Percentiles rank a stretch among this genome's conserved stretches.
phyloP scores from a whole-genome alignment of 2,888 invertebrate genomes.

The Geotrupes spiniger region DNA sequence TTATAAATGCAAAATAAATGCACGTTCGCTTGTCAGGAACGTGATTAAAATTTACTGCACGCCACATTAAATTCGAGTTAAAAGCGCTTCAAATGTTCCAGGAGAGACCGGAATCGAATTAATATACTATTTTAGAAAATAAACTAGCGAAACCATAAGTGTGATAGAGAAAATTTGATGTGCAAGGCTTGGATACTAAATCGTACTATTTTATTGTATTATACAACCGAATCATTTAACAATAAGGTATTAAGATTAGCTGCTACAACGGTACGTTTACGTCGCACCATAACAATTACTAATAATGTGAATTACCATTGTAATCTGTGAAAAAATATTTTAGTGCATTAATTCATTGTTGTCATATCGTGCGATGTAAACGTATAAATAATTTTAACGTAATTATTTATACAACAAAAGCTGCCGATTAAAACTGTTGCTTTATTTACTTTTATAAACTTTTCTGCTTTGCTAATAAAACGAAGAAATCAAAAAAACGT shows the following conservation, averaged over 20 bases:
- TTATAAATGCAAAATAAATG: too few species aligned
- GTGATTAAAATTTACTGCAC: too few species aligned
- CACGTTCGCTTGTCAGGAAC: too few species aligned
- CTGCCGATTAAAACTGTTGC: constrained; percentile 16
- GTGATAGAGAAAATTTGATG: constrained; percentile 29
- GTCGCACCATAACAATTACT: background rate
- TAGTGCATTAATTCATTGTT: constrained; percentile 10
- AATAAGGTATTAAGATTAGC: too few species aligned
- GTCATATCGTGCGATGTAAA: background rate
- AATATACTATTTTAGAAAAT: constrained; percentile 18
- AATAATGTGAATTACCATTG: background rate
- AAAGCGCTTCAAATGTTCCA: too few species aligned
- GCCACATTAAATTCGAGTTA: too few species aligned
- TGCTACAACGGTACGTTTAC: too few species aligned
- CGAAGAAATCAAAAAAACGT: constrained; percentile 7
- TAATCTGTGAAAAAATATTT: constrained; percentile 4
- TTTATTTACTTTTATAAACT: constrained; percentile 10
- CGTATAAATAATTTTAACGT: background rate
- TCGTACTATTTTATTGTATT: constrained; percentile 12
- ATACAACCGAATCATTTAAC: too few species aligned
- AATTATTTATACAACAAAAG: constrained; percentile 18
- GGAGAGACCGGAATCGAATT: too few species aligned
- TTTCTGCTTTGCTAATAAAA: constrained; percentile 22
- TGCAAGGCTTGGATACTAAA: constrained; percentile 29
- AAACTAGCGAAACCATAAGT: constrained; percentile 24